Conservation (phyloP, 2,113 vertebrate genomes). For the Potamarius usumacintae region DNA sequence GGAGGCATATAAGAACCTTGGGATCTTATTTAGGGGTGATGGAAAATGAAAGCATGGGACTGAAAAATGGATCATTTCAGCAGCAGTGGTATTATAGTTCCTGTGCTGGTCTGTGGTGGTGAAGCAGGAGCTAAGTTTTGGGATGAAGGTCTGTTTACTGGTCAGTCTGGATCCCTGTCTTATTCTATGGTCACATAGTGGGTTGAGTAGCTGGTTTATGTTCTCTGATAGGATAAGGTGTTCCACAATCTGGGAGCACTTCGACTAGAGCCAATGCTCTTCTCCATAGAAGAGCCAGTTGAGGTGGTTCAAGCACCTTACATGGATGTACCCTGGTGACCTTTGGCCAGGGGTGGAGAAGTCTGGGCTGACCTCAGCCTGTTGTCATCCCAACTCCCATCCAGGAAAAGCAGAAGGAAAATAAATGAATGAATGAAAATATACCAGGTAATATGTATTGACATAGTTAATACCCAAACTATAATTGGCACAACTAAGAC, state of each 20-base stretch:
- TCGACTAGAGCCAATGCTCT: no score
- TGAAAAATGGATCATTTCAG: neutral
- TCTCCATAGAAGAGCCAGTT: no score
- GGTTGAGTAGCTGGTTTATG: neutral
- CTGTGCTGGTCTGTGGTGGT: neutral
- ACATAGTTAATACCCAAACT: neutral
- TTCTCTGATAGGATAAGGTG: neutral
- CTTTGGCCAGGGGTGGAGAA: neutral
- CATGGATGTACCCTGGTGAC: neutral
- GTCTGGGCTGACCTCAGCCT: neutral
- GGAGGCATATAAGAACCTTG: neutral
- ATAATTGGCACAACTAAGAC: no score
- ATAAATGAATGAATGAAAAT: neutral
- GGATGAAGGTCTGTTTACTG: neutral
- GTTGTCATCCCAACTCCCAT: neutral
- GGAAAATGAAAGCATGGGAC: neutral
- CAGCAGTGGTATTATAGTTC: neutral
- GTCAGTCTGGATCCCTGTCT: neutral
- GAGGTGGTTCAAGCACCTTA: neutral
- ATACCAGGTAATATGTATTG: neutral
- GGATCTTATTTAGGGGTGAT: neutral
- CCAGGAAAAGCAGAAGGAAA: neutral
- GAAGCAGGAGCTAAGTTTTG: neutral
- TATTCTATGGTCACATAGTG: neutral
- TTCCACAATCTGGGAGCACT: neutral